These are phyloP conservation scores for Dallia pectoralis DNA, from an alignment of 2,797 vertebrate genomes.

Conservation along the genomic window DNA sequence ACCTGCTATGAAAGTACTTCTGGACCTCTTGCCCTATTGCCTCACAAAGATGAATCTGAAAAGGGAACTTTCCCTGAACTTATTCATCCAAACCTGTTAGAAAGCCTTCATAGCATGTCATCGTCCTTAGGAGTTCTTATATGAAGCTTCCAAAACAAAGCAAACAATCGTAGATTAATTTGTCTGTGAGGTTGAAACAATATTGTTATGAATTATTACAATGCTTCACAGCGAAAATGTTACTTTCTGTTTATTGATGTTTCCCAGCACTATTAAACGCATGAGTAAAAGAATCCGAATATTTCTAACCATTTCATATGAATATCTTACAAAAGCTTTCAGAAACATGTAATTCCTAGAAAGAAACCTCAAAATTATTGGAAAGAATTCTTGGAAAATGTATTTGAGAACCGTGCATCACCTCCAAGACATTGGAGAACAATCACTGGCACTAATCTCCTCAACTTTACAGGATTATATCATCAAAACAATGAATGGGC, in stretches of 20 bases:
- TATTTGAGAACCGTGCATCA: neutral
- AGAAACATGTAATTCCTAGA: slow-evolving; percentile 42
- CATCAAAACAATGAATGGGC: slow-evolving; percentile 7
- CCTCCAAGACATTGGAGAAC: neutral
- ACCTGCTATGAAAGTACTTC: neutral
- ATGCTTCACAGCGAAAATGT: neutral
- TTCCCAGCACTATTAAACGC: too few species aligned
- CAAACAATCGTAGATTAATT: neutral
- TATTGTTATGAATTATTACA: neutral
- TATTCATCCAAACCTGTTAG: neutral
- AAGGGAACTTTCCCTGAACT: neutral
- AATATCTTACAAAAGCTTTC: neutral
- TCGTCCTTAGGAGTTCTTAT: neutral
- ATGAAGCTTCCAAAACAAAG: neutral
- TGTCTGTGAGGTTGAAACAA: neutral
- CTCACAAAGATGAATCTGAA: slow-evolving; percentile 10
- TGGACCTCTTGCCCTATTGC: neutral
- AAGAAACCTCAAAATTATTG: slow-evolving; percentile 29
- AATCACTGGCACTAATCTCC: slow-evolving; percentile 12
- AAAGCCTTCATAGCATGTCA: neutral
- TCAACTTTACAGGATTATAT: neutral
- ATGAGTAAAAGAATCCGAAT: too few species aligned
- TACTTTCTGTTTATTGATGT: too few species aligned
- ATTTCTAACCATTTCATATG: neutral
- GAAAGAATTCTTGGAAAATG: neutral